Evolutionary conservation across 2,888 invertebrate genomes (phyloP), one percentile per base, ranked within the genome.

Genomic region (Hydrotaea diabolus): DNA sequence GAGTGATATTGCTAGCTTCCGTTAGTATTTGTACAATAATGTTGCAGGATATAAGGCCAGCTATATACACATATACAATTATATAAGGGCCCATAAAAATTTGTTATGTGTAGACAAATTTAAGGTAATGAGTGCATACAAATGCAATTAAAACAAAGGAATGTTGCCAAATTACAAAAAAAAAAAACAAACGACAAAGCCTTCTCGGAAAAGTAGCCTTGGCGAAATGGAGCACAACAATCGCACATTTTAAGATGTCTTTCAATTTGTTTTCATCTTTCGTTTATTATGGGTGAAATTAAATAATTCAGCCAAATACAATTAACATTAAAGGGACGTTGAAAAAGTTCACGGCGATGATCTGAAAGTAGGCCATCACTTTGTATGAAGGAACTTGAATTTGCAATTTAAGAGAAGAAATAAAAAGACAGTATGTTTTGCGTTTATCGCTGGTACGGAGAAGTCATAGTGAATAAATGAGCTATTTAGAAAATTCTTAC

Each of bases 111-210:
- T 49, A 82, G 83, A 79, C 78, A 83, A 85, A 82, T 90, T 91
- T 89, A 89, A 89, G 88, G 89, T 91, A 90, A 90, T 90, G 91
- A 90, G 90, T 87, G 82, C 85, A 87, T 82, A 88, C 88, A 89
- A 89, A 90, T 89, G 88, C 88, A 90, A 90, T 90, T 91, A 91
- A 89, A 86, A 23, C 80, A 21, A 55, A 55, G 83, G 87, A 88
- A 84, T 87, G 87, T 86, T 89, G 90, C 90, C 89, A 91, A 89
- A n/a, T n/a, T n/a, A n/a, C n/a, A n/a, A n/a, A n/a, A n/a, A n/a
- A n/a, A n/a, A 88, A 88, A 88, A 86, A 21, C 46, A 19, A 66
- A 23, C 9, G 53, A 31, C 17, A 55, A 55, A n/a, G n/a, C n/a
- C n/a, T 57, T 21, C 26, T 57, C 71, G 53, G 46, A 66, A 73